Evolutionary conservation across 2,888 invertebrate species (phyloP), one percentile per base, ranked within the genome.

Genomic region (Therioaphis trifolii): DNA sequence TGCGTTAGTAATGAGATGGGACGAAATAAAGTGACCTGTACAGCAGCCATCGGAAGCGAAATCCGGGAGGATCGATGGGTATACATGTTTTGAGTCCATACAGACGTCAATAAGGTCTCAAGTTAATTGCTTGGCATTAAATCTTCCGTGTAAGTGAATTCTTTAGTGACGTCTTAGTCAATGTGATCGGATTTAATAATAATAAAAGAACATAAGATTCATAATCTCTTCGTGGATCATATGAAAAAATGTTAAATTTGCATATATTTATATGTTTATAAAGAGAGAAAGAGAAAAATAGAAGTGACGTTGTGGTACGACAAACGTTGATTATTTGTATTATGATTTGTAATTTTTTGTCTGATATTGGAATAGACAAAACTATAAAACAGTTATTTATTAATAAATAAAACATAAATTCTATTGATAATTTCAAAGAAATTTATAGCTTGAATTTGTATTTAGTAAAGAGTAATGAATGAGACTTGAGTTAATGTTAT

Each of bases 71-170:
- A 58, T 72, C 72, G 12, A 21, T 12, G 49, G 18, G 12, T 58
- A 61, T 75, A n/a, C n/a, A n/a, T n/a, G n/a, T 61, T 43, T 61
- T 43, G 4, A 46, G 14, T n/a, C 76, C 46, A 46, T 76, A 61
- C 76, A 46, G 76, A 76, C 46, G 76, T 76, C 76, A 46, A 76
- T 63, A 63, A 72, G 5, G 49, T 52, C 18, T 49, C 18, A 18
- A 40, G 43, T 43, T 40, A 58, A 75, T 58, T 18, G 75, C 43
- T 40, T 12, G 7, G 21, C 24, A 75, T 75, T 58, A 58, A 58
- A 58, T 58, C 43, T 75, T 58, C 75, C 55, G 5, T 58, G 75
- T 76, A 61, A 76, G 61, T 43, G 75, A 76, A 76, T 76, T 61
- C 61, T 18, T 27, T 27, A 40, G 75, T 61, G 61, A 43, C 46